phyloP scores from a whole-genome alignment of 2,888 invertebrate genomes.

The Plutella xylostella region DNA sequence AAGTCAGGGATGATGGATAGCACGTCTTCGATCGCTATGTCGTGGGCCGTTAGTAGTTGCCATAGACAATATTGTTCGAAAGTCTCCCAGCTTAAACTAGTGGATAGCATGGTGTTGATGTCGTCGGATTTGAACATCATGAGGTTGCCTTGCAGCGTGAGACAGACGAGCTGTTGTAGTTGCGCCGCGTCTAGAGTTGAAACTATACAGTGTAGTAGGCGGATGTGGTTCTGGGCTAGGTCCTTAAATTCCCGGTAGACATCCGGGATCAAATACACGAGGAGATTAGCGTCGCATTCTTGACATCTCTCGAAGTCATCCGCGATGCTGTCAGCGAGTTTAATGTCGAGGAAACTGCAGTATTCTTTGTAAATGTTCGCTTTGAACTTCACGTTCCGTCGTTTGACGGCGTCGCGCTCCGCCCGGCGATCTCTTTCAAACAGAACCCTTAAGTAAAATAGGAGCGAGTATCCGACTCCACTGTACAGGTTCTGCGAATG shows the following conservation, averaged over 20 bases:
- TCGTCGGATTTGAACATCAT: constrained; percentile 86
- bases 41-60: constrained; percentile 95
- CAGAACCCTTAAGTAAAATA: constrained; percentile 89
- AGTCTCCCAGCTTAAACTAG: constrained; percentile 95
- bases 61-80: constrained; percentile 97
- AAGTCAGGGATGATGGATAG: constrained; percentile 81
- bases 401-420: constrained; percentile 62
- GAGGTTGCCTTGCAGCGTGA: constrained; percentile 89
- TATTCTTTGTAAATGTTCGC: constrained; percentile 90
- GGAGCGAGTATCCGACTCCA: constrained; percentile 84
- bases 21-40: constrained; percentile 92
- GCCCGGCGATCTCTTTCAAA: constrained; percentile 66
- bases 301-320: constrained; percentile 90
- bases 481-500: constrained; percentile 74
- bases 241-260: constrained; percentile 91
- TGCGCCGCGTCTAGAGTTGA: constrained; percentile 91
- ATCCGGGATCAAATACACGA: constrained; percentile 94
- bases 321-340: constrained; percentile 78
- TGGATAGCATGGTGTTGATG: constrained; percentile 78
- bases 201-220: constrained; percentile 89
- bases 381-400: constrained; percentile 77
- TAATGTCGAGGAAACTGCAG: constrained; percentile 83
- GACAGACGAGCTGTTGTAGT: constrained; percentile 90
- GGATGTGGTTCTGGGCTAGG: constrained; percentile 87
- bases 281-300: constrained; percentile 87